phyloP scores from a whole-genome alignment of 2,113 vertebrate species.

The Craseonycteris thonglongyai region DNA sequence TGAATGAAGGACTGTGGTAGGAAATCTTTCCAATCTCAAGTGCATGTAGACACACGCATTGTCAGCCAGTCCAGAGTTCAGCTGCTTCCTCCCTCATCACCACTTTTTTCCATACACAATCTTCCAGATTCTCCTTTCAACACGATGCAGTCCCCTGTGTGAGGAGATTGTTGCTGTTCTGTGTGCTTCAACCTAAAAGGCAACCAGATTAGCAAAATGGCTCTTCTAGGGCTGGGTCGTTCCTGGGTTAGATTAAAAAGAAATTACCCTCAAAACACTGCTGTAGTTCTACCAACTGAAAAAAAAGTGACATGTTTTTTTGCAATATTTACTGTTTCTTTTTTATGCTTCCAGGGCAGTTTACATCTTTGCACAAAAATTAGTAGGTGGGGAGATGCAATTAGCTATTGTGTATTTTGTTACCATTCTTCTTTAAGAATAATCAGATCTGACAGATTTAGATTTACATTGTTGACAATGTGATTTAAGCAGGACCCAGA shows the following conservation, averaged over 20 bases:
- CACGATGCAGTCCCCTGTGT: neutral
- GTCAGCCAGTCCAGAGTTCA: neutral
- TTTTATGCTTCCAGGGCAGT: conserved; percentile 2
- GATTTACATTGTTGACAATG: conserved; percentile 53
- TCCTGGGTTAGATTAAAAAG: conserved; percentile 29
- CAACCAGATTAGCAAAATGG: conserved; percentile 36
- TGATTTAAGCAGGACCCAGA: conserved; percentile 53
- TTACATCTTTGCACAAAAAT: conserved; percentile 34
- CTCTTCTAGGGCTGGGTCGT: conserved; percentile 1
- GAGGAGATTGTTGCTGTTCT: neutral
- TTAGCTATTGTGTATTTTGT: conserved; percentile 36
- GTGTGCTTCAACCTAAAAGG: conserved; percentile 19
- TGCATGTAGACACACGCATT: neutral
- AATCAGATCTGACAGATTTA: conserved; percentile 54
- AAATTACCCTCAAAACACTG: conserved; percentile 30
- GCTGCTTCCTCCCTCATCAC: neutral
- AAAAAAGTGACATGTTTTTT: conserved; percentile 22
- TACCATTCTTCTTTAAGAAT: conserved; percentile 56
- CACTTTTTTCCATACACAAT: neutral
- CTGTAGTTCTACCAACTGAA: neutral
- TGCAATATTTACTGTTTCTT: conserved; percentile 33
- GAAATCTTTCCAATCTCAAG: neutral
- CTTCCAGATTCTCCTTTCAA: neutral
- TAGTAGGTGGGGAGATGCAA: conserved; percentile 1
- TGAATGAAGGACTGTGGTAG: conserved; percentile 19